Conservation (phyloP, 2,888 invertebrate genomes). For the Agrochola lychnidis region DNA sequence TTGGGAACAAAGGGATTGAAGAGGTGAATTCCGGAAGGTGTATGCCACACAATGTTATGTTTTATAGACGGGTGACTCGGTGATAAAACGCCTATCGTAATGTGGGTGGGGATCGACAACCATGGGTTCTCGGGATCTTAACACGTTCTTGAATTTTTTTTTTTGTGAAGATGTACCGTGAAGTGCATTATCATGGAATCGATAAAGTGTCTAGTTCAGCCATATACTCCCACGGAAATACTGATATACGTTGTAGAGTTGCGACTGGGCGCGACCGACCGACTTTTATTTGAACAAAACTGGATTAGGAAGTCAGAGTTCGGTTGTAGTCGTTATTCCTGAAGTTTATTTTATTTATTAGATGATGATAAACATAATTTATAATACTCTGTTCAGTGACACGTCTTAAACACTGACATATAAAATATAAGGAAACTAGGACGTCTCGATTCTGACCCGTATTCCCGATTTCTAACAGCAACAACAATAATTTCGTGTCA, state of each 20-base stretch:
- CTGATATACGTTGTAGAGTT: conserved; percentile 21
- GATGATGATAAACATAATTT: conserved; percentile 48
- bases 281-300: conserved; percentile 45
- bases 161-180: conserved; percentile 29
- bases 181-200: conserved; percentile 39
- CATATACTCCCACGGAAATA: conserved; percentile 46
- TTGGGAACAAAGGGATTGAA: conserved; percentile 66
- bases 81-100: conserved; percentile 79
- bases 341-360: conserved; percentile 53
- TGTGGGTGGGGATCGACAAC: conserved; percentile 68
- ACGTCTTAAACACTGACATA: conserved; percentile 37
- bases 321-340: conserved; percentile 34
- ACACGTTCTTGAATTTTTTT: conserved; percentile 38
- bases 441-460: conserved; percentile 40
- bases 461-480: conserved; percentile 39
- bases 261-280: conserved; percentile 16
- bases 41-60: conserved; percentile 62
- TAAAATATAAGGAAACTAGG: conserved; percentile 41
- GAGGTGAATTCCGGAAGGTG: conserved; percentile 66
- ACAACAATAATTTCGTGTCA: conserved; percentile 45
- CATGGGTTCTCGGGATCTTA: conserved; percentile 66
- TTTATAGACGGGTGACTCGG: conserved; percentile 71
- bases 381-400: conserved; percentile 25
- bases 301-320: conserved; percentile 42
- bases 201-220: conserved; percentile 37